phyloP scores from a whole-genome alignment of 2,797 vertebrate species.

The Cynopterus sphinx region DNA sequence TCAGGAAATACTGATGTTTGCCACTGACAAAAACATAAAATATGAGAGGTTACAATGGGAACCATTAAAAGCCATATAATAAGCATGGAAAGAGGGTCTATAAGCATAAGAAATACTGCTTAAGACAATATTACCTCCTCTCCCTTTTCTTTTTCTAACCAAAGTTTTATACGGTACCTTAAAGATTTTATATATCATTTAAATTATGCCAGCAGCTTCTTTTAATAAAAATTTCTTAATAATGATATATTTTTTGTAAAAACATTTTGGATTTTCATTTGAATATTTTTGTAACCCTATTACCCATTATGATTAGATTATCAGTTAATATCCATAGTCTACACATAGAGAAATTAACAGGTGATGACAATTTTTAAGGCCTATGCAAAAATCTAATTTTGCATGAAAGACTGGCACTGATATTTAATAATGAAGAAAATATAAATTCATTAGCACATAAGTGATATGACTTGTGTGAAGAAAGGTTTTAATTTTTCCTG shows the following conservation, averaged over 20 bases:
- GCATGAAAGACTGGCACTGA: neutral
- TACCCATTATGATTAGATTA: neutral
- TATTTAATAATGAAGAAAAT: conserved; percentile 56
- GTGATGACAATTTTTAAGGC: neutral
- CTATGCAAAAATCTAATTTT: conserved; percentile 2
- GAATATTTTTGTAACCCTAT: conserved; percentile 8
- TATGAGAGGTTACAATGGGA: neutral
- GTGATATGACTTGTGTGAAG: neutral
- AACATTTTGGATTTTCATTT: conserved; percentile 44
- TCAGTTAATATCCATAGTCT: neutral
- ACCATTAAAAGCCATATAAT: neutral
- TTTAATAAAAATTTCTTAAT: conserved; percentile 9
- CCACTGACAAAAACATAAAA: neutral
- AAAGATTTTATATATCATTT: neutral
- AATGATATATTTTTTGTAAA: neutral
- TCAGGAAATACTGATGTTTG: neutral
- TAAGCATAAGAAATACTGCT: neutral
- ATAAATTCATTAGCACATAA: conserved; percentile 33
- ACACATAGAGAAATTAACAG: conserved; percentile 14
- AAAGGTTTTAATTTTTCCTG: neutral
- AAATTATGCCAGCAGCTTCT: neutral
- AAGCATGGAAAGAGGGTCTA: neutral
- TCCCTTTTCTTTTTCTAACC: conserved; percentile 11
- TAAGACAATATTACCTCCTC: neutral
- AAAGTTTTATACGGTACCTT: neutral